Percentiles rank a stretch among this genome's conserved stretches.
Conservation (phyloP, 2,113 vertebrate species). For the Malurus cyaneus region DNA sequence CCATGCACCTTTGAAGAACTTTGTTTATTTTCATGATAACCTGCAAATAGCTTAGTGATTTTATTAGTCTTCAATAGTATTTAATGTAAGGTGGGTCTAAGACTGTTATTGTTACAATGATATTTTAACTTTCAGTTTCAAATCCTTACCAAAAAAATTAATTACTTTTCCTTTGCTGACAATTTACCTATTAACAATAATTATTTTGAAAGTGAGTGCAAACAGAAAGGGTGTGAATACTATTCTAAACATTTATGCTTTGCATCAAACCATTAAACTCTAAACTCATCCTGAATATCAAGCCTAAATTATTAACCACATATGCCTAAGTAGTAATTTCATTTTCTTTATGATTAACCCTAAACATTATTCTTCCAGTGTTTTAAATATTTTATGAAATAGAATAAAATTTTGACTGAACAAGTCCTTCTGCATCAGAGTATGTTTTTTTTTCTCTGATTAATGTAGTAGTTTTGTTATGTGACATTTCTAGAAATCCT, state of each 20-base stretch:
- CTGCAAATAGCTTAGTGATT: neutral
- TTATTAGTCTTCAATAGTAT: neutral
- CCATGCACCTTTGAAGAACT: neutral
- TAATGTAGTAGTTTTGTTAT: neutral
- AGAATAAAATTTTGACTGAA: slow-evolving; percentile 20
- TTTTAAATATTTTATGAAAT: slow-evolving; percentile 53
- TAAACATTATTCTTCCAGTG: slow-evolving; percentile 30
- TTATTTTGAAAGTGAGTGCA: neutral
- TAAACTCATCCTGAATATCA: neutral
- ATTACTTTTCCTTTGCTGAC: neutral
- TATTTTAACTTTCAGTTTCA: neutral
- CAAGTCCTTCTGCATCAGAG: neutral
- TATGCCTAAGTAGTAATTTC: neutral
- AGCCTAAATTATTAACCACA: slow-evolving; percentile 17
- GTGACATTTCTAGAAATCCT: neutral
- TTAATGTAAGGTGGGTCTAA: neutral
- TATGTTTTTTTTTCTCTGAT: neutral
- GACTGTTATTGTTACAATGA: neutral
- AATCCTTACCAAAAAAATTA: neutral
- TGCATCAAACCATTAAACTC: neutral
- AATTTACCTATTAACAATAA: neutral
- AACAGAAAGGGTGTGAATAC: neutral
- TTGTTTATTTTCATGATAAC: neutral
- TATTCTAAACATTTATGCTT: neutral
- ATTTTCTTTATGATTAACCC: neutral